Conservation (phyloP, 1,140 invertebrate species). For the Drosophila bocki region DNA sequence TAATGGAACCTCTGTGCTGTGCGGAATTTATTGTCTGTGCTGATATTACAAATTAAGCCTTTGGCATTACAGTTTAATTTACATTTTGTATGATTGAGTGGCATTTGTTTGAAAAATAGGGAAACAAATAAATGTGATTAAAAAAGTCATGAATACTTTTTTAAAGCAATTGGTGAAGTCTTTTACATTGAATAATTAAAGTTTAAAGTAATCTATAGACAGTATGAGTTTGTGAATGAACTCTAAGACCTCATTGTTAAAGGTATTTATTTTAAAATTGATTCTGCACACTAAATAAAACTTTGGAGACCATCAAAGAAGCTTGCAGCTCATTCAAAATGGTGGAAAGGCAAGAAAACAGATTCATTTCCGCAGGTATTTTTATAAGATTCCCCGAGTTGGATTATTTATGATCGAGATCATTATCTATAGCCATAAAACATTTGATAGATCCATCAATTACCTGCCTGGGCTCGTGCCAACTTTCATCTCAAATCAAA, state of each 20-base stretch:
- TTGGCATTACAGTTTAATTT: conserved; percentile 2
- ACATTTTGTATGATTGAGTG: neutral
- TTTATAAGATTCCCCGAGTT: neutral
- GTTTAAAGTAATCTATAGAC: too few relatives aligned
- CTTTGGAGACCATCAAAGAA: neutral
- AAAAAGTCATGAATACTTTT: neutral
- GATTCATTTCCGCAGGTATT: neutral
- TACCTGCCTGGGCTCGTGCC: conserved; percentile 17
- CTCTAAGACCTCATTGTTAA: too few relatives aligned
- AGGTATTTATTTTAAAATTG: too few relatives aligned
- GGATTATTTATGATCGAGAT: conserved; percentile 24
- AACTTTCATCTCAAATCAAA: conserved; percentile 67
- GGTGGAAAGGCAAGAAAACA: conserved; percentile 11
- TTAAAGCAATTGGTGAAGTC: neutral
- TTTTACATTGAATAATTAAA: too few relatives aligned
- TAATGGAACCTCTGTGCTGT: neutral
- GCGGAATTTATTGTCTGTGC: neutral
- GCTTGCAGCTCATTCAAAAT: conserved; percentile 7
- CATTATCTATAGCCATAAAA: conserved; percentile 18
- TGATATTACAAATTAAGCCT: conserved; percentile 10
- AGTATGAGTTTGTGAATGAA: too few relatives aligned
- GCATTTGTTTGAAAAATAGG: neutral
- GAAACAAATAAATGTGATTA: neutral
- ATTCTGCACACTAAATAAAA: too few relatives aligned
- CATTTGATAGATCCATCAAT: conserved; percentile 32